Base-by-base conservation (phyloP, 92 coral and sea anemone genomes). In the Porites divaricata region DNA sequence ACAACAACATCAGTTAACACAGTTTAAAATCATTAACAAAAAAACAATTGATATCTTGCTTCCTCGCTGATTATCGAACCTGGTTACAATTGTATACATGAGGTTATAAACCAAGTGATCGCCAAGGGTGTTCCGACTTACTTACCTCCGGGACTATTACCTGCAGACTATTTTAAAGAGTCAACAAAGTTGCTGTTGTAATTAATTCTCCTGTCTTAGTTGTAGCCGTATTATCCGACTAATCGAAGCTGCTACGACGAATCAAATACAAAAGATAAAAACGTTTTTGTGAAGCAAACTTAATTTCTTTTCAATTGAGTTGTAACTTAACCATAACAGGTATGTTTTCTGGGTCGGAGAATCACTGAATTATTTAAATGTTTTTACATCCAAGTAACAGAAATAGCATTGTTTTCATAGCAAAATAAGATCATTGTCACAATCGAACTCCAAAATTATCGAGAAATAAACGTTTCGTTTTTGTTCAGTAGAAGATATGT, bases 271-370 rank as follows among this genome's bases (percentile, higher is more conserved):
- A 14, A 63, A 11, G 1, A 25, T 9, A 24, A 35, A 76, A 28
- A 57, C 15, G 28, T 75, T 53, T 59, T 58, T 28, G 9, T 15
- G 23, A 25, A 16, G 45, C 19, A 67, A 70, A 9, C 21, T 79
- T 15, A 21, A 50, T 70, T 49, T 1, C 41, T 13, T 56, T 5
- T 67, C 56, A 52, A 71, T 14, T 48, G 65, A 63, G 62, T 72
- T 51, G 8, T 61, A 72, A 41, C 70, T 71, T 81, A 7, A 72
- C 64, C 49, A 16, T 48, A 72, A 62, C 86, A 82, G 86, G 86
- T 82, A 73, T 7, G 70, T 61, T 82, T 73, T 82, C 62, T 21
- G 71, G 70, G 86, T 82, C 72, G 79, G 41, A 70, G 48, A 48
- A 50, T 41, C 62, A 8, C 21, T 82, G 1, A 82, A 84, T 75